Base-by-base conservation (phyloP, 2,888 invertebrate species). In the Hydraecia micacea region DNA sequence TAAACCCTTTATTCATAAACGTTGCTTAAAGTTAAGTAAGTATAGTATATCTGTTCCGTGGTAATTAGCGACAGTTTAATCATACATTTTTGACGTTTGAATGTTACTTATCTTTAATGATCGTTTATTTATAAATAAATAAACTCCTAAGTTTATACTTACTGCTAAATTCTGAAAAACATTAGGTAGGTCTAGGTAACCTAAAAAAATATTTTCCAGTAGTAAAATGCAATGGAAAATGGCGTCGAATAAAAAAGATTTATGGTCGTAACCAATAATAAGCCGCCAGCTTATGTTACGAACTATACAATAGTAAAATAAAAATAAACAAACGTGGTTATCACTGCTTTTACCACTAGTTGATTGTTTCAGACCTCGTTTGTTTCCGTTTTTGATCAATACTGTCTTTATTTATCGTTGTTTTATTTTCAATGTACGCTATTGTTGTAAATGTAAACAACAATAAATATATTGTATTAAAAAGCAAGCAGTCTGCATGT, bases 361-460 rank as follows among this genome's bases (percentile, higher is more conserved):
- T 70, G 39, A 79, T 73, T 83, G 32, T 60, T 83, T 58, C 28
- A 63, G 49, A 55, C 46, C 79, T 52, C 46, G 58, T 71, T 15
- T 49, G 21, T 79, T 75, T 75, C 79, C 55, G 46, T 42, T 83
- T 75, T 66, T 21, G 13, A 73, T 65, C 55, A 73, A 65, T 67
- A 75, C 21, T 63, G 6, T 42, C 11, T 70, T 15, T 52, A 66
- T 58, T 55, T 70, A 74, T 49, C 7, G 15, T 60, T 60, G 52
- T 65, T 68, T 65, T 55, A 69, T 62, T 63, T 67, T 13, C 49
- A 77, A 67, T 25, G 15, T 70, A 49, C 25, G 18, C 52, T 60
- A 72, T 2, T 28, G 2, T 58, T 68, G 25, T 15, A 6, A 49
- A 21, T 1, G 1, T 36, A 55, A 49, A 75, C 42, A 55, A 42